Conservation (phyloP, 2,888 invertebrate genomes). For the Notodonta dromedarius region DNA sequence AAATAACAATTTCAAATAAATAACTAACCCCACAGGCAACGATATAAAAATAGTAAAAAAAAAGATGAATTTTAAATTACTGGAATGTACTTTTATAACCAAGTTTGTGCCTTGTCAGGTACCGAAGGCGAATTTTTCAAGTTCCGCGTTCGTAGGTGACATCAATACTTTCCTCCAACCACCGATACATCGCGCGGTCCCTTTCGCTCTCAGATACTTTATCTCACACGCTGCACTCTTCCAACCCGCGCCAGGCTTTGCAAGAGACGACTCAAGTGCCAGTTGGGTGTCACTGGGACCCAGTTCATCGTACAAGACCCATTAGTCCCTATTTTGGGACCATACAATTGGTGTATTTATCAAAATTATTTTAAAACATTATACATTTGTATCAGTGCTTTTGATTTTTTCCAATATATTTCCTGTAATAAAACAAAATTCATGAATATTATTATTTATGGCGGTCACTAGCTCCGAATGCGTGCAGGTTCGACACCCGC, state of each 20-base stretch:
- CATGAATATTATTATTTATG: not conserved
- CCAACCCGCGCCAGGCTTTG: no score
- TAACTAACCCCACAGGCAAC: not conserved
- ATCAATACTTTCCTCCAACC: no score
- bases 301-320: no score
- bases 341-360: not conserved
- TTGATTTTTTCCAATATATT: slow-evolving; percentile 27
- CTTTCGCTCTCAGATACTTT: no score
- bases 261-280: no score
- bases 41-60: no score
- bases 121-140: not conserved
- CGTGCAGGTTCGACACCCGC: not conserved
- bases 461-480: no score
- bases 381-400: slow-evolving; percentile 1
- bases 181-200: no score
- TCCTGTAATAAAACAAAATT: slow-evolving; percentile 26
- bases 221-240: no score
- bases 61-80: not conserved
- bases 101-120: not conserved
- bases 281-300: no score
- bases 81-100: slow-evolving; percentile 6
- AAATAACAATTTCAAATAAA: not conserved
- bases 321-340: no score
- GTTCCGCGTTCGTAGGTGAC: no score
- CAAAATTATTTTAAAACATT: not conserved